A percentile compares a stretch with the other conserved stretches of the same genome.
phyloP scores from a whole-genome alignment of 2,797 vertebrate species.

The Fistularia tabacaria region DNA sequence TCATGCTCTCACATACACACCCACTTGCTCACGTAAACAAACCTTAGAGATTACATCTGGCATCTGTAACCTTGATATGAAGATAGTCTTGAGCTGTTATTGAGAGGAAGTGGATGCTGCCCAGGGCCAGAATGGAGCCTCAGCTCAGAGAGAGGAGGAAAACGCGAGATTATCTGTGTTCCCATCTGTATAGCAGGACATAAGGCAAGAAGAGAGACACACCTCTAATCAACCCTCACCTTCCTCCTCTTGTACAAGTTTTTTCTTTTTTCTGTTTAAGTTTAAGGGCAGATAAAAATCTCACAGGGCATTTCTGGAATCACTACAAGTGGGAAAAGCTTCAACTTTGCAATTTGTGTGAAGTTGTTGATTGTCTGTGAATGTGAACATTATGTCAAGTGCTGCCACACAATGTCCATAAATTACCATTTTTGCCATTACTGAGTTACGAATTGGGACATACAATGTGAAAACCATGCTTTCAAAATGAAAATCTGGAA shows the following conservation, averaged over 20 bases:
- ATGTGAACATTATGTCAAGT: too few species aligned
- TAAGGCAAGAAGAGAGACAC: conserved; percentile 43
- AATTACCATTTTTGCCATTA: too few species aligned
- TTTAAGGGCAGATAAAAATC: conserved; percentile 17
- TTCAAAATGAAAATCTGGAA: too few species aligned
- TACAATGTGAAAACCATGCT: too few species aligned
- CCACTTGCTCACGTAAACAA: not conserved
- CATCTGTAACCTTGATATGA: conserved; percentile 43
- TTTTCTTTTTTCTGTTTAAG: conserved; percentile 8
- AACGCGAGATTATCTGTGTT: conserved; percentile 48
- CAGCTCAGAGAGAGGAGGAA: conserved; percentile 20
- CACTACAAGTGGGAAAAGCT: conserved; percentile 2
- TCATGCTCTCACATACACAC: conserved; percentile 1
- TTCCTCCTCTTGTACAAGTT: conserved; percentile 49
- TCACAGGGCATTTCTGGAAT: not conserved
- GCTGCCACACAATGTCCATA: too few species aligned
- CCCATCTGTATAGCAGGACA: conserved; percentile 59
- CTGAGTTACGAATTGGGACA: too few species aligned
- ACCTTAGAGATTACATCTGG: conserved; percentile 44
- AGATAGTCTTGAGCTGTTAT: conserved; percentile 37
- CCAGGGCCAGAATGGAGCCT: conserved; percentile 22
- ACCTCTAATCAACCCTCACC: conserved; percentile 66
- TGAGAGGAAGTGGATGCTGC: conserved; percentile 39
- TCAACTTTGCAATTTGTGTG: not conserved
- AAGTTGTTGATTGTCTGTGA: too few species aligned